A percentile compares a stretch with the other conserved stretches of the same genome.
These are phyloP conservation scores for Chironomus riparius DNA, from an alignment of 2,888 invertebrate species.

Conservation along the genomic window DNA sequence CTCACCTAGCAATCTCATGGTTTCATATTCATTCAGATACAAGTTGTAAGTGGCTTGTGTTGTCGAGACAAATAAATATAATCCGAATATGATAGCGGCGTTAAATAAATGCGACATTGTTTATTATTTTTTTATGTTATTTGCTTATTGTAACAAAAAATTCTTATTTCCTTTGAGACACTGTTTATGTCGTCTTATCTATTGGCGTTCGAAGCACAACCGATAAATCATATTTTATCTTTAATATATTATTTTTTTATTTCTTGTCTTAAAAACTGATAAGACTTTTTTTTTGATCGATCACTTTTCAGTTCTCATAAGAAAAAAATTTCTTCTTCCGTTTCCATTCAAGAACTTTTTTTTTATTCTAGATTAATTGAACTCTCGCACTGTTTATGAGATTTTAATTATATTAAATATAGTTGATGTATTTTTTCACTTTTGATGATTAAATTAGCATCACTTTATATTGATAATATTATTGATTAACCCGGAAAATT, in stretches of 20 bases:
- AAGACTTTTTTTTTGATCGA: background rate
- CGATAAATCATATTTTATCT: background rate
- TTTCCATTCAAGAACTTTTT: background rate
- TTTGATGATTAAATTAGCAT: no score
- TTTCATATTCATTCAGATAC: slow-evolving; percentile 15
- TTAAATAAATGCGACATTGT: background rate
- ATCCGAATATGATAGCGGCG: background rate
- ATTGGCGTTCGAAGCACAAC: background rate
- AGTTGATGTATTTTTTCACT: no score
- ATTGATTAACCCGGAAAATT: no score
- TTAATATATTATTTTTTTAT: background rate
- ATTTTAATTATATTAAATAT: no score
- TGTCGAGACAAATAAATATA: background rate
- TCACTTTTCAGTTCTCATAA: background rate
- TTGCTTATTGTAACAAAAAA: background rate
- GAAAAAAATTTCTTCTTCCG: no score
- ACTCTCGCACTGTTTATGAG: no score
- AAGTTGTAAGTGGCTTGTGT: slow-evolving; percentile 1
- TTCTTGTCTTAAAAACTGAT: background rate
- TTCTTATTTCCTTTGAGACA: background rate
- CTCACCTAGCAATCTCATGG: slow-evolving; percentile 17
- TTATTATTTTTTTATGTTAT: background rate
- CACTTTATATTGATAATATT: no score
- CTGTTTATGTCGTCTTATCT: background rate
- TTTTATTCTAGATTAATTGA: background rate